Base-by-base conservation (phyloP, 2,888 invertebrate genomes). In the Mythimna pallens region DNA sequence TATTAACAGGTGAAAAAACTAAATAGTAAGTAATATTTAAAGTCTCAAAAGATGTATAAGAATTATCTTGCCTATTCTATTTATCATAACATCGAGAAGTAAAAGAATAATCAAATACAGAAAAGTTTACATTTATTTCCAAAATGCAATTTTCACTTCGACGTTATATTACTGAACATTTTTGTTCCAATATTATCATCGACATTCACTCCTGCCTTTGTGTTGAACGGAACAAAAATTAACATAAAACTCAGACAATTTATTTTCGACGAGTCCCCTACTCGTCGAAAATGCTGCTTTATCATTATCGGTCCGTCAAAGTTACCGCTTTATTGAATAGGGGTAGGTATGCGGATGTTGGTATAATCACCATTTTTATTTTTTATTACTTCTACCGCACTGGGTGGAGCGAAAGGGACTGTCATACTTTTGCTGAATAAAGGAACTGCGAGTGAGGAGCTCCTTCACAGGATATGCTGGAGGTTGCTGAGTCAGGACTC, bases 171-270 rank as follows among this genome's bases (percentile, higher is more conserved):
- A 73, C 43, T 0, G 50, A 65, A 70, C 4, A 73, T 75, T 75
- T 76, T 73, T 75, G 68, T 70, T 82, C 52, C 36, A 68, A 76
- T 65, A 80, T 83, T 77, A 71, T 80, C 70, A 74, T 63, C 66
- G 47, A 34, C 22, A 50, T 52, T 71, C n/a, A 55, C 67, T 68
- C 34, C 7, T 34, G 20, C 67, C 36, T 82, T 77, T 80, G 69
- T 73, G 76, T 63, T 73, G 66, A 65, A 72, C 30, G 69, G 66
- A 55, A 77, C 76, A 79, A 80, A 81, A 80, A 83, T 83, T 81
- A 63, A 74, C 72, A 70, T 78, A 73, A 70, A 73, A 80, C 66
- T 72, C 68, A 14, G 57, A 66, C 36, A 62, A 76, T 70, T 83
- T 64, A 80, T 76, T 73, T 65, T 65, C 73, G 63, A 14, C 47